Percentiles rank a stretch among this genome's conserved stretches.
Evolutionary conservation across 2,797 vertebrate genomes (phyloP).

Genomic region (Choloepus didactylus): DNA sequence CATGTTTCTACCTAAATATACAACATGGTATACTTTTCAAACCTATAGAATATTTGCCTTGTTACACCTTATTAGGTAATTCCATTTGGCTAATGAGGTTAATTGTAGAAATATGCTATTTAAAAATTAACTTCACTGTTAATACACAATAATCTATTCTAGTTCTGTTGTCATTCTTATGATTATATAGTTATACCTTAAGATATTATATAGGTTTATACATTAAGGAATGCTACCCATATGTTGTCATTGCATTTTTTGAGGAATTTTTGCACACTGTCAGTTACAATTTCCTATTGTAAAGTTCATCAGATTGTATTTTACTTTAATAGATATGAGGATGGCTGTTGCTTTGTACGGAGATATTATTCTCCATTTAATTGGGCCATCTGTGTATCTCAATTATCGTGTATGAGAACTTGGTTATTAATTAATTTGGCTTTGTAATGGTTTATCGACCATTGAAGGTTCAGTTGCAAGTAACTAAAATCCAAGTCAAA

Average conservation of each 20-base stretch:
- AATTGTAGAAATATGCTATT: not conserved
- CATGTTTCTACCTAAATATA: not conserved
- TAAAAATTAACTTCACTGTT: constrained; percentile 4
- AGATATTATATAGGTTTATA: not conserved
- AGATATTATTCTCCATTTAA: not conserved
- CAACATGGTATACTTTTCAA: not conserved
- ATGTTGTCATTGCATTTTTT: not conserved
- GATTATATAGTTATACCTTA: not conserved
- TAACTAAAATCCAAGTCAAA: constrained; percentile 4
- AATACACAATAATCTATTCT: not conserved
- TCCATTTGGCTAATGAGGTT: constrained; percentile 18
- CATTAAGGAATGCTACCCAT: not conserved
- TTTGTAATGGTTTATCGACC: not conserved
- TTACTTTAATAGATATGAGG: not conserved
- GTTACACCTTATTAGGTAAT: constrained; percentile 23
- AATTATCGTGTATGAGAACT: not conserved
- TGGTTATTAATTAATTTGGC: not conserved
- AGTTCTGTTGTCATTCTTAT: not conserved
- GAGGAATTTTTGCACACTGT: not conserved
- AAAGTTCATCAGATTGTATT: not conserved
- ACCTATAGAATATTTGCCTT: not conserved
- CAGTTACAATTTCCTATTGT: not conserved
- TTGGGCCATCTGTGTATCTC: not conserved
- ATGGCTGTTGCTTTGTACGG: not conserved
- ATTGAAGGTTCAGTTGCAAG: not conserved